These are phyloP conservation scores for Caenorhabditis sp. DNA, from an alignment of 2,888 invertebrate species.

Conservation along the genomic window DNA sequence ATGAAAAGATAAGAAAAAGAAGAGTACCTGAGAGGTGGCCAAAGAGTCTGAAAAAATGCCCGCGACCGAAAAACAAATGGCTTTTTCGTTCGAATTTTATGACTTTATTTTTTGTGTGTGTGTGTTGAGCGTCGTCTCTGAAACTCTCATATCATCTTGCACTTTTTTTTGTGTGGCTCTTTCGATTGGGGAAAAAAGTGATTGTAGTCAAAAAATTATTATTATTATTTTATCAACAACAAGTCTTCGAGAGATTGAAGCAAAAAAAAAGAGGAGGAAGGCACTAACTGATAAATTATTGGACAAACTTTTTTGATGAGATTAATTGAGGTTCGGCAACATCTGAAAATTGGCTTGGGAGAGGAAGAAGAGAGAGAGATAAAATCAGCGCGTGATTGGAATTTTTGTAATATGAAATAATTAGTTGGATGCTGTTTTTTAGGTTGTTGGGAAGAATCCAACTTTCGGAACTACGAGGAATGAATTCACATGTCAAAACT, in stretches of 20 bases:
- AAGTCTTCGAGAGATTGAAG: neutral
- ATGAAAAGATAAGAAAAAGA: too few species aligned
- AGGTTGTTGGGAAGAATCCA: too few species aligned
- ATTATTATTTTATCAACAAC: too few species aligned
- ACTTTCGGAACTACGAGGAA: too few species aligned
- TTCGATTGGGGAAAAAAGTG: neutral
- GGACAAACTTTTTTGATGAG: neutral
- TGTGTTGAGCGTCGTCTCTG: neutral
- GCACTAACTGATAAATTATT: neutral
- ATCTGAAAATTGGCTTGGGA: neutral
- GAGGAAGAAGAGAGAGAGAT: neutral
- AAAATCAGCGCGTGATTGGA: too few species aligned
- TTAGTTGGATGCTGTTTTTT: too few species aligned
- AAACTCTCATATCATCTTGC: neutral
- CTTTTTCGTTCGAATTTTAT: neutral
- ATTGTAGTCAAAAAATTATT: neutral
- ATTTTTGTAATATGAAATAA: too few species aligned
- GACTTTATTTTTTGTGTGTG: neutral
- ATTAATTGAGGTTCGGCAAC: conserved; percentile 1
- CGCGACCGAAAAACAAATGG: neutral
- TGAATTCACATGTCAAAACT: too few species aligned
- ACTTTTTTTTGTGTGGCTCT: too few species aligned
- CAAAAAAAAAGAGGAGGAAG: neutral
- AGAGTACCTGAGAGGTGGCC: too few species aligned
- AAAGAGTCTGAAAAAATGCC: neutral